Evolutionary conservation across 1,140 invertebrate genomes (phyloP), one percentile per base, ranked within the genome.

Genomic region (Yoshiicerus persimilis): DNA sequence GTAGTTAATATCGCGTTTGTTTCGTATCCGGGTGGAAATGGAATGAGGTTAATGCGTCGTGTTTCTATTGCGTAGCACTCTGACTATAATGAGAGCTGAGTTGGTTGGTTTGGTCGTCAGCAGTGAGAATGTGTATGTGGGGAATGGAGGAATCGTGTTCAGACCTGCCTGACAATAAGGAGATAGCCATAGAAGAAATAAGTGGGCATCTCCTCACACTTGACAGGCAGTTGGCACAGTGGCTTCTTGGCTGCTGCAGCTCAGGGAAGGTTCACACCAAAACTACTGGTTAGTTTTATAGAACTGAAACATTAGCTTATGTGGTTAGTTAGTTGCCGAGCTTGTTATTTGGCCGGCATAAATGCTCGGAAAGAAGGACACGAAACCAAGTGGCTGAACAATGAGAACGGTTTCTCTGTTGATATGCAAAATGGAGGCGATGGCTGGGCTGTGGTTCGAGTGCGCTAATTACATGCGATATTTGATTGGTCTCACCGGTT

Each of bases 41-140:
- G 32, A 84, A 84, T 84, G 83, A 84, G 83, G 38, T 47, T 84
- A 56, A 56, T 84, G 80, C 70, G 70, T 75, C 27, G 13, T 32
- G 30, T 80, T 38, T 32, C 75, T 80, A 20, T 25, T 80, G 32
- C 75, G 32, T 80, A 36, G 75, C 8, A 27, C 23, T 70, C 8
- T 27, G 64, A 27, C 23, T 80, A 20, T 80, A n/a, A 80, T 80
- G 75, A 80, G 34, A 80, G 75, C 38, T 13, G 9, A 20, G 23
- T 30, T 1, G 66, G 9, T 32, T 70, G n/a, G n/a, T n/a, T n/a
- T n/a, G n/a, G n/a, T 64, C 25, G 20, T 64, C 62, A 64, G 20
- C 9, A 41, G 39, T 3, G 39, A 41, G 39, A 11, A 10, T n/a
- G n/a, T n/a, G n/a, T n/a, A n/a, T n/a, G n/a, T n/a, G n/a, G n/a